Evolutionary conservation across 53 echinoderm and acorn worm genomes (phyloP).

Genomic region (Apostichopus leukothele): DNA sequence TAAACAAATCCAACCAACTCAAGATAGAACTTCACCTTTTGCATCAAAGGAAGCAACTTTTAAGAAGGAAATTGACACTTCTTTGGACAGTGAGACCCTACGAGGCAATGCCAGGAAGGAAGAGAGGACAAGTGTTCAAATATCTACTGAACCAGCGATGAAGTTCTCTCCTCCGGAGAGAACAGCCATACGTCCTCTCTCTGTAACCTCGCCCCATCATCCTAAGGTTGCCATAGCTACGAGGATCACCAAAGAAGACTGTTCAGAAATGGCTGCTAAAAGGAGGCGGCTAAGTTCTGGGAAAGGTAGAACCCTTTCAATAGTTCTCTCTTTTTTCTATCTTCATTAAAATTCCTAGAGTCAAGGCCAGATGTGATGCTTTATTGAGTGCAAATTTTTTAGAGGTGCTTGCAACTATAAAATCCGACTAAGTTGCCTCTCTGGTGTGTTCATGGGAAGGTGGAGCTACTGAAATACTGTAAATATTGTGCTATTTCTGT

Average conservation of each 20-base stretch:
- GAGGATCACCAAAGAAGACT: constrained; percentile 54
- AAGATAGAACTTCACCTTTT: neutral
- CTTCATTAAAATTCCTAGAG: too few relatives aligned
- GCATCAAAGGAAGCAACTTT: neutral
- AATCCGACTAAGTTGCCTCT: too few relatives aligned
- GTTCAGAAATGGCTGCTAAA: constrained; percentile 46
- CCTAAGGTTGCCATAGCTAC: constrained; percentile 42
- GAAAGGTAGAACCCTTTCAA: constrained; percentile 24
- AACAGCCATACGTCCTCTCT: neutral
- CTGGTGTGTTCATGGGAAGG: too few relatives aligned
- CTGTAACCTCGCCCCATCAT: neutral
- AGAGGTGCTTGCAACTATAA: too few relatives aligned
- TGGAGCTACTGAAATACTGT: too few relatives aligned
- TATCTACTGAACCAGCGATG: neutral
- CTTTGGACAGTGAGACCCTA: neutral
- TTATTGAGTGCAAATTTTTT: too few relatives aligned
- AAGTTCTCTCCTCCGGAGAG: neutral
- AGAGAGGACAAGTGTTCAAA: neutral
- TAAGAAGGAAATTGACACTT: neutral
- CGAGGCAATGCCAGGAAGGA: neutral
- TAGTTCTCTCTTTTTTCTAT: too few relatives aligned
- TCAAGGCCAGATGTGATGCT: too few relatives aligned
- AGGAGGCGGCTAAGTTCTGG: constrained; percentile 57
- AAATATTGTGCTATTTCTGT: too few relatives aligned
- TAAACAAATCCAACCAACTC: neutral